These are phyloP conservation scores for Diloba caeruleocephala DNA, from an alignment of 2,888 invertebrate genomes.

Conservation along the genomic window DNA sequence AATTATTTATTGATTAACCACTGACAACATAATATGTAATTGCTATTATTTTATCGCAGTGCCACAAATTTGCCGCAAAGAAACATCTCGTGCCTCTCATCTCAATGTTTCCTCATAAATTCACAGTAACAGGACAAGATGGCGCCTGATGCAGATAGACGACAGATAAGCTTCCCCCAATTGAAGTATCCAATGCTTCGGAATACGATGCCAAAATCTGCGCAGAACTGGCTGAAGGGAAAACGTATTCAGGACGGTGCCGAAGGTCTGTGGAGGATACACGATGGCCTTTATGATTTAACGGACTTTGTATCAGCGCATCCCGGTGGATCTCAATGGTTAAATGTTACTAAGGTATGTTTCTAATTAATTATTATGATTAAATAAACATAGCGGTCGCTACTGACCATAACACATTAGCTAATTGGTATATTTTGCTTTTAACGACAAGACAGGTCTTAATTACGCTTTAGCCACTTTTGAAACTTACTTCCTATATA, in stretches of 20 bases:
- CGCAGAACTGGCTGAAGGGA: constrained; percentile 90
- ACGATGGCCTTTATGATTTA: constrained; percentile 95
- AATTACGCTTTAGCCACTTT: too few relatives aligned
- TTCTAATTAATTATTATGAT: neutral
- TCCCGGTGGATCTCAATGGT: constrained; percentile 96
- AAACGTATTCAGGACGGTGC: constrained; percentile 92
- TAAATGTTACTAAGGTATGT: constrained; percentile 90
- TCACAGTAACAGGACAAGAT: constrained; percentile 54
- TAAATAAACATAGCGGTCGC: neutral
- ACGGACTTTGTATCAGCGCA: constrained; percentile 93
- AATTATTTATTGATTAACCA: too few relatives aligned
- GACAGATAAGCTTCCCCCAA: constrained; percentile 83
- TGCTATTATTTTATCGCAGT: too few relatives aligned
- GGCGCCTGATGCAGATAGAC: constrained; percentile 68
- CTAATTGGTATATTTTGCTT: too few relatives aligned
- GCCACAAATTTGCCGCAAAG: too few relatives aligned
- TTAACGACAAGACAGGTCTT: too few relatives aligned
- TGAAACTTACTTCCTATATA: too few relatives aligned
- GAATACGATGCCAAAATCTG: constrained; percentile 76
- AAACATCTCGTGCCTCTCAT: too few relatives aligned
- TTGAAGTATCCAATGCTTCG: constrained; percentile 84
- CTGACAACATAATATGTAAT: too few relatives aligned
- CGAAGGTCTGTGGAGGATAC: constrained; percentile 94
- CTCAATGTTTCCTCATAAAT: neutral
- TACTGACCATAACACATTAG: too few relatives aligned